Evolutionary conservation across 30 jellyfish, hydroid and myxozoan genomes (phyloP).

Genomic region (Aurelia aurita): DNA sequence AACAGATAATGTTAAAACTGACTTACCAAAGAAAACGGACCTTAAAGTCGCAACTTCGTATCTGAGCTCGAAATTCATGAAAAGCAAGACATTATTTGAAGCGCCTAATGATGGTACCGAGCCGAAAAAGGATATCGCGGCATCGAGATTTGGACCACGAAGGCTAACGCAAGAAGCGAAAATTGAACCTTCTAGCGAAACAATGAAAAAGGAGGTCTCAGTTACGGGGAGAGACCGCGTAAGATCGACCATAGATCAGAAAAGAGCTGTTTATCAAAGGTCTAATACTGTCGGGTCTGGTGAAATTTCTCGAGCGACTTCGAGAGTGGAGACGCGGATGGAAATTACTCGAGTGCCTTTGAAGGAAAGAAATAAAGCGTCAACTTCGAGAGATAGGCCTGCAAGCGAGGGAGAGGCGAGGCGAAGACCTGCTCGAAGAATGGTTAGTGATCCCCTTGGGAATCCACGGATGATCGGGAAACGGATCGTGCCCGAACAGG

Average conservation of each 20-base stretch:
- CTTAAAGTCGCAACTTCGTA: slow-evolving; percentile 23
- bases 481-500: not conserved
- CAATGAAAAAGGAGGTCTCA: not conserved
- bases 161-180: slow-evolving; percentile 46
- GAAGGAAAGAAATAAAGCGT: slow-evolving; percentile 24
- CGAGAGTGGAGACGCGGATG: not conserved
- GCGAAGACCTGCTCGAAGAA: slow-evolving; percentile 6
- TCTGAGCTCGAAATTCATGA: slow-evolving; percentile 66
- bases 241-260: slow-evolving; percentile 2
- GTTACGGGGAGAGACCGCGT: slow-evolving; percentile 1
- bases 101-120: slow-evolving; percentile 13
- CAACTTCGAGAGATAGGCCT: too few species aligned
- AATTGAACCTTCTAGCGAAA: not conserved
- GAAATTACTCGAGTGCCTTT: slow-evolving; percentile 27
- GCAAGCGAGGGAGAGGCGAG: not conserved
- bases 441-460: not conserved
- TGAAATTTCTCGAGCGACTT: not conserved
- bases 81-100: slow-evolving; percentile 54
- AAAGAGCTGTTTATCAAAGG: slow-evolving; percentile 34
- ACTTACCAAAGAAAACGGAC: slow-evolving; percentile 12
- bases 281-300: slow-evolving; percentile 6
- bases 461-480: not conserved
- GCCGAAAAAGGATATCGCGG: slow-evolving; percentile 9
- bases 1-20: not conserved
- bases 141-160: slow-evolving; percentile 14